A percentile compares a stretch with the other conserved stretches of the same genome.
Conservation (phyloP, 2,113 vertebrate genomes). For the Albula goreensis region DNA sequence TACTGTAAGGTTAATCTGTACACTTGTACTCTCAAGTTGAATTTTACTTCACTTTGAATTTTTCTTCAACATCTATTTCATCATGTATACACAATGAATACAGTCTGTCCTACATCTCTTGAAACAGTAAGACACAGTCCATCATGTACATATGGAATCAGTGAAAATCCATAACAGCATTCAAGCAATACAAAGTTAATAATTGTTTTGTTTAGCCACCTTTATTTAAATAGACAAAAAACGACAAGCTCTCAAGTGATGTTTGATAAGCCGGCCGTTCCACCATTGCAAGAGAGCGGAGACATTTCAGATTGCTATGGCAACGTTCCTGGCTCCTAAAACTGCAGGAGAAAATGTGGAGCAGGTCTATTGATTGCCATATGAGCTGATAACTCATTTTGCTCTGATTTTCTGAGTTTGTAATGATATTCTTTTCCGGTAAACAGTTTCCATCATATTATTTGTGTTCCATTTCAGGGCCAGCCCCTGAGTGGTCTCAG, state of each 20-base stretch:
- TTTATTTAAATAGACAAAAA: conserved; percentile 21
- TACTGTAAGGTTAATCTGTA: not conserved
- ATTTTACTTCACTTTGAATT: too few species aligned
- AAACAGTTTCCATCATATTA: conserved; percentile 55
- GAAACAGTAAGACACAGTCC: not conserved
- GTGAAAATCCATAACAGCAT: not conserved
- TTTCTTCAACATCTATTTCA: too few species aligned
- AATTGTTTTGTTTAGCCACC: not conserved
- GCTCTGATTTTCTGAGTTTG: conserved; percentile 58
- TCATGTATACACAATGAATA: too few species aligned
- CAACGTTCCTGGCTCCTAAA: conserved; percentile 57
- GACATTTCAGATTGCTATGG: conserved; percentile 68
- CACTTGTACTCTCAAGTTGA: too few species aligned
- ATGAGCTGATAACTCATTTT: conserved; percentile 61
- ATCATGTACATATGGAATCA: not conserved
- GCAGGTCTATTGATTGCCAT: conserved; percentile 63
- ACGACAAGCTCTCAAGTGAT: conserved; percentile 4
- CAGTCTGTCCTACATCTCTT: not conserved
- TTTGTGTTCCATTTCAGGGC: conserved; percentile 47
- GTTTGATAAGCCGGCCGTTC: conserved; percentile 30
- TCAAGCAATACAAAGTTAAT: not conserved
- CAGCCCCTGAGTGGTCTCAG: conserved; percentile 13
- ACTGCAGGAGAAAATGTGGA: conserved; percentile 36
- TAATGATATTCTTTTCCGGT: conserved; percentile 60
- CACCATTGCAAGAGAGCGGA: conserved; percentile 54